A percentile compares a stretch with the other conserved stretches of the same genome.
Evolutionary conservation across 2,113 vertebrate genomes (phyloP).

Genomic region (Condylura cristata): DNA sequence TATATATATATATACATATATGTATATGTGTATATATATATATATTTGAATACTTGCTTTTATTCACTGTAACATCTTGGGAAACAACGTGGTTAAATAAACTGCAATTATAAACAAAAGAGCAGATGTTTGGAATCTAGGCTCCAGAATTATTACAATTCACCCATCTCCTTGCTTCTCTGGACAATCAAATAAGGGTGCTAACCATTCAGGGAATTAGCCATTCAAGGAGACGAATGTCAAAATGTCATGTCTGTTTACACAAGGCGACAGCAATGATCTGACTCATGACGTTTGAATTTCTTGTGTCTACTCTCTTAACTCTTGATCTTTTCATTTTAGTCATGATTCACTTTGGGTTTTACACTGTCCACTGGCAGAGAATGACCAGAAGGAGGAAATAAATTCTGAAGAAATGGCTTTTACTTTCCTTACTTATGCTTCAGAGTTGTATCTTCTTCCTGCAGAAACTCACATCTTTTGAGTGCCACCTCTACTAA

Average conservation of each 20-base stretch:
- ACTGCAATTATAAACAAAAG: neutral
- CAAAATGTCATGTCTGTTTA: neutral
- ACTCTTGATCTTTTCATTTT: neutral
- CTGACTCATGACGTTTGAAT: neutral
- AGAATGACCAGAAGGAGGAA: neutral
- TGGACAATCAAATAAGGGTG: neutral
- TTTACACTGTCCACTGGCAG: neutral
- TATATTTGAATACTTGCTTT: neutral
- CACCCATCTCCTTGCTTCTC: neutral
- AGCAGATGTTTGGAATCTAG: neutral
- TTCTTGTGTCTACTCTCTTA: neutral
- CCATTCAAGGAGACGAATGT: neutral
- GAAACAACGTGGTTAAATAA: neutral
- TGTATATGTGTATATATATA: too few species aligned
- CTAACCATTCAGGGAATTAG: neutral
- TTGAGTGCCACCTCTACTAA: neutral
- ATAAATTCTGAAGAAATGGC: neutral
- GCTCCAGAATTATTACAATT: neutral
- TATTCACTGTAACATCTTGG: neutral
- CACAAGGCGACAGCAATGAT: neutral
- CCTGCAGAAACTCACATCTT: neutral
- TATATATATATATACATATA: too few species aligned
- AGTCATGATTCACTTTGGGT: neutral
- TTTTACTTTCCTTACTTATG: neutral
- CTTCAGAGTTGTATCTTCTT: neutral